Conservation (phyloP, 2,888 invertebrate genomes). For the Deilephila porcellus region DNA sequence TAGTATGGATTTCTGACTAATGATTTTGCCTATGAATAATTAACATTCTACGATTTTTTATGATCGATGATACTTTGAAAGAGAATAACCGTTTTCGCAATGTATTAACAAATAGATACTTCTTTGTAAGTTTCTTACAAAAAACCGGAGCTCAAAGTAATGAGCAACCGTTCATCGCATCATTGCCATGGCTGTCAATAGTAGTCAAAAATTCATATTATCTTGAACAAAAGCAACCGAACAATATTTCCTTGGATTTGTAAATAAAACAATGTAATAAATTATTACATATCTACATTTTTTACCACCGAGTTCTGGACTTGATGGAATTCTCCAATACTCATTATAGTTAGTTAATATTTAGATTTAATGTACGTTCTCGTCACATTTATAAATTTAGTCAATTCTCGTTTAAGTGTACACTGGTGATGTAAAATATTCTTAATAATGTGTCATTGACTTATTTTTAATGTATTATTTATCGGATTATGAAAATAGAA, state of each 20-base stretch:
- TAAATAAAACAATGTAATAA: slow-evolving; percentile 11
- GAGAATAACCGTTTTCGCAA: too few species aligned
- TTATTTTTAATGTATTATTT: background rate
- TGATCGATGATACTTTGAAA: background rate
- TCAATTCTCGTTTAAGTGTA: slow-evolving; percentile 27
- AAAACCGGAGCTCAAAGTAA: too few species aligned
- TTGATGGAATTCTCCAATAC: slow-evolving; percentile 66
- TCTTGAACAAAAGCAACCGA: background rate
- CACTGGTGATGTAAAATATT: slow-evolving; percentile 21
- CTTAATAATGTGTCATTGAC: slow-evolving; percentile 5
- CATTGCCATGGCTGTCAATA: too few species aligned
- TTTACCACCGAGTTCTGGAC: slow-evolving; percentile 73
- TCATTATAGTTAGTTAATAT: slow-evolving; percentile 60
- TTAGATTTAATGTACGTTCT: slow-evolving; percentile 49
- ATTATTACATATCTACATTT: slow-evolving; percentile 31
- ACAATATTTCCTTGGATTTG: background rate
- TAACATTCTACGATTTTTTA: background rate
- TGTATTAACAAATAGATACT: too few species aligned
- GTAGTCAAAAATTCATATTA: slow-evolving; percentile 2
- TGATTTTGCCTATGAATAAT: background rate
- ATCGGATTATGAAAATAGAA: slow-evolving; percentile 18
- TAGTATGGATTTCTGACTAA: slow-evolving; percentile 7
- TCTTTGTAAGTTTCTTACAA: too few species aligned
- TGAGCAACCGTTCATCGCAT: too few species aligned
- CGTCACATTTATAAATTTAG: slow-evolving; percentile 62